Percentiles rank a stretch among this genome's conserved stretches.
These are phyloP conservation scores for Diloba caeruleocephala DNA, from an alignment of 2,888 invertebrate genomes.

Conservation along the genomic window DNA sequence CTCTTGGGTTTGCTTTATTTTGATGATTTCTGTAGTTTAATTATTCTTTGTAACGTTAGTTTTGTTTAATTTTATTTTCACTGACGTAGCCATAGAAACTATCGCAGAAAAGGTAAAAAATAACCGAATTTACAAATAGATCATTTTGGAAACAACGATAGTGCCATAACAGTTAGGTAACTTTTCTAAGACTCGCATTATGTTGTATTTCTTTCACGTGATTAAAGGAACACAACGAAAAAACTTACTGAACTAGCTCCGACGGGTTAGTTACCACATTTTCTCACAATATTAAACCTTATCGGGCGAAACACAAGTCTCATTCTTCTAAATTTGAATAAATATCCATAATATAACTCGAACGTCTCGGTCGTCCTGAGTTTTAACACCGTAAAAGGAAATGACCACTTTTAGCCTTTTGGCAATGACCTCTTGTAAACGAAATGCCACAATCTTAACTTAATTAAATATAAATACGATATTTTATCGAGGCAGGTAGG, in stretches of 20 bases:
- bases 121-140: too few species aligned
- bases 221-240: conserved; percentile 66
- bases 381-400: conserved; percentile 85
- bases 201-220: conserved; percentile 48
- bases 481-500: too few species aligned
- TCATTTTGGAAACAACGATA: conserved; percentile 7
- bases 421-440: conserved; percentile 83
- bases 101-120: too few species aligned
- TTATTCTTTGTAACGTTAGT: too few species aligned
- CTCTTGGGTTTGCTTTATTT: too few species aligned
- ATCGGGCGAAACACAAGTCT: conserved; percentile 66
- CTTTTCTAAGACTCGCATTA: conserved; percentile 50
- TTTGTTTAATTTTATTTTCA: too few species aligned
- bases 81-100: too few species aligned
- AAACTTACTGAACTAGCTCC: conserved; percentile 72
- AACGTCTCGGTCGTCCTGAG: conserved; percentile 71
- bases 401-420: conserved; percentile 82
- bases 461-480: conserved; percentile 21
- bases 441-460: conserved; percentile 65
- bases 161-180: conserved; percentile 31
- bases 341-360: conserved; percentile 64
- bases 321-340: conserved; percentile 67
- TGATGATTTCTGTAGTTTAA: too few species aligned
- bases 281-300: conserved; percentile 75
- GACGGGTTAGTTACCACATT: conserved; percentile 70